Conservation (phyloP, 2,113 vertebrate species). For the Lepus europaeus region DNA sequence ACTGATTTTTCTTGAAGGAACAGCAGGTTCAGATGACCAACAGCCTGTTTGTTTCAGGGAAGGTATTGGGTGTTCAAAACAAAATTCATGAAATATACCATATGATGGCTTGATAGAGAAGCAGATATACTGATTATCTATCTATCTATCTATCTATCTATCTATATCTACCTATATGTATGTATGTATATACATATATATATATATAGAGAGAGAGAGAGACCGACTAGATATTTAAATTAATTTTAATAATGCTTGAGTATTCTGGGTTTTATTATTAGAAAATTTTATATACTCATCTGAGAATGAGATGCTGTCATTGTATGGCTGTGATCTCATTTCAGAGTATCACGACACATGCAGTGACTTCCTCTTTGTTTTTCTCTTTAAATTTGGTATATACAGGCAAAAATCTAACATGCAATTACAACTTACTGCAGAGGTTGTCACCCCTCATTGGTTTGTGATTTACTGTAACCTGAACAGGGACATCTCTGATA, state of each 20-base stretch:
- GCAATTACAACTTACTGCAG: conserved; percentile 79
- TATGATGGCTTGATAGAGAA: neutral
- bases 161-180: no score
- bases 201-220: neutral
- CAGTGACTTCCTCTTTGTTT: conserved; percentile 79
- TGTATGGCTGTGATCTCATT: conserved; percentile 68
- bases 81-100: neutral
- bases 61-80: neutral
- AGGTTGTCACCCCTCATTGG: conserved; percentile 81
- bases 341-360: conserved; percentile 68
- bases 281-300: neutral
- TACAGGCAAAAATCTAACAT: conserved; percentile 81
- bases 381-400: conserved; percentile 79
- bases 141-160: no score
- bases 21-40: neutral
- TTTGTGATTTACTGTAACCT: conserved; percentile 85
- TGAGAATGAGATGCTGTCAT: conserved; percentile 63
- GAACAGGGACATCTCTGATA: conserved; percentile 78
- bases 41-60: neutral
- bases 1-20: conserved; percentile 21
- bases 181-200: no score
- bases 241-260: neutral
- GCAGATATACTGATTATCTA: neutral
- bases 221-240: neutral
- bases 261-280: conserved; percentile 33